Evolutionary conservation across 2,888 invertebrate genomes (phyloP), one percentile per base, ranked within the genome.

Genomic region (Stenodera caucasica): DNA sequence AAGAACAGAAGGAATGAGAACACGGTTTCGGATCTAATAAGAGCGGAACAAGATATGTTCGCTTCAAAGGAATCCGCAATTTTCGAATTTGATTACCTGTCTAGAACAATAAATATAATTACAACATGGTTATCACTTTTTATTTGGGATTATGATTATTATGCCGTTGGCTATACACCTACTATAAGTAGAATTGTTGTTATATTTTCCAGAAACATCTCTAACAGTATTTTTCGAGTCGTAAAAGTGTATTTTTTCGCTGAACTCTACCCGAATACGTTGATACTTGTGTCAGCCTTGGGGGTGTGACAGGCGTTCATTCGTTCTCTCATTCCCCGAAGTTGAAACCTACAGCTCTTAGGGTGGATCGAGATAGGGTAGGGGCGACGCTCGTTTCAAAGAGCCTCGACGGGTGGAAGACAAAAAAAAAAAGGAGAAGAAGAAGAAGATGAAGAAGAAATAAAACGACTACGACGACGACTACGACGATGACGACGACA

Each of bases 51-150:
- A 51, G 53, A n/a, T 53, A 9, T 35, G 58, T 18, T 23, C 26
- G 35, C 53, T 54, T 68, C 70, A 70, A 67, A 71, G 67, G 67
- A 66, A 71, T 69, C 66, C 61, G 60, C 66, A 61, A 66, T 69
- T 69, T 69, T 70, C 68, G n/a, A 70, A 70, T 70, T 70, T 66
- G 64, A 67, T 69, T 66, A 66, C 65, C 63, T 65, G 64, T 57
- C 51, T 57, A 55, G 49, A 61, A 49, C 15, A 32, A 21, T 32
- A 35, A 53, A 53, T 5, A 21, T 5, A 53, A 53, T 53, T 53
- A 33, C 6, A 21, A n/a, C 5, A 5, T 9, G 33, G 23, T 53
- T 33, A 14, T 8, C 1, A 51, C 2, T 30, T 33, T 32, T 23
- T 23, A 23, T 8, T 8, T 26, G 26, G n/a, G n/a, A 26, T 26